phyloP scores from a whole-genome alignment of 35 echinoderm and acorn worm genomes.

The Lytechinus variegatus region DNA sequence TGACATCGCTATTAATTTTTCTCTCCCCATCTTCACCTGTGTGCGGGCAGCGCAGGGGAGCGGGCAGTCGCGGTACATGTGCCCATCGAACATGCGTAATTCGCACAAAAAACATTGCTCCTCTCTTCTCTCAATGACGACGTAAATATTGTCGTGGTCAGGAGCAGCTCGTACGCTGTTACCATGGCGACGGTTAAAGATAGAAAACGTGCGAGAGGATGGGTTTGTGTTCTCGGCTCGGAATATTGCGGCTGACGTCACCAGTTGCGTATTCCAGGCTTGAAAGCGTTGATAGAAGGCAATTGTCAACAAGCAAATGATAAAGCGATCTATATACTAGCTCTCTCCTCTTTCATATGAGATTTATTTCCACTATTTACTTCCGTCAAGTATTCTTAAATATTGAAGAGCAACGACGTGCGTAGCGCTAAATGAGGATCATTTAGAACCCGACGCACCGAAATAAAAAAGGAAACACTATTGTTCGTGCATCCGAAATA shows the following conservation, averaged over 20 bases:
- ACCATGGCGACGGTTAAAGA: constrained; percentile 48
- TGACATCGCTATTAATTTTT: constrained; percentile 4
- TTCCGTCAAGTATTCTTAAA: constrained; percentile 29
- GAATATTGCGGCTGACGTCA: constrained; percentile 46
- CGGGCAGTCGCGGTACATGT: background rate
- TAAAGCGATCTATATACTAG: constrained; percentile 19
- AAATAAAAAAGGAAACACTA: background rate
- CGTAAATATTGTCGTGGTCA: constrained; percentile 36
- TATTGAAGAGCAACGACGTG: constrained; percentile 24
- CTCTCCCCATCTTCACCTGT: background rate
- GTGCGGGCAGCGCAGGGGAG: background rate
- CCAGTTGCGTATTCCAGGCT: constrained; percentile 16
- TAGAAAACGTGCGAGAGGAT: constrained; percentile 46
- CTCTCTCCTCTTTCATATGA: constrained; percentile 9
- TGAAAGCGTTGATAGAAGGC: constrained; percentile 28
- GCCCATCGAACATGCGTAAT: constrained; percentile 45
- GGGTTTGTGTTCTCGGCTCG: constrained; percentile 45
- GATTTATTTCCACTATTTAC: constrained; percentile 17
- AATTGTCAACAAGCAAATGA: constrained; percentile 40
- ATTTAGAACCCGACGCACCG: background rate
- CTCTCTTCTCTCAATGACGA: constrained; percentile 1
- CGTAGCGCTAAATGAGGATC: background rate
- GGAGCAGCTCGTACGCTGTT: constrained; percentile 46
- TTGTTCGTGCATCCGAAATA: background rate
- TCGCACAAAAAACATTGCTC: constrained; percentile 17